These are phyloP conservation scores for Acrobasis repandana DNA, from an alignment of 2,888 invertebrate genomes.

Conservation along the genomic window DNA sequence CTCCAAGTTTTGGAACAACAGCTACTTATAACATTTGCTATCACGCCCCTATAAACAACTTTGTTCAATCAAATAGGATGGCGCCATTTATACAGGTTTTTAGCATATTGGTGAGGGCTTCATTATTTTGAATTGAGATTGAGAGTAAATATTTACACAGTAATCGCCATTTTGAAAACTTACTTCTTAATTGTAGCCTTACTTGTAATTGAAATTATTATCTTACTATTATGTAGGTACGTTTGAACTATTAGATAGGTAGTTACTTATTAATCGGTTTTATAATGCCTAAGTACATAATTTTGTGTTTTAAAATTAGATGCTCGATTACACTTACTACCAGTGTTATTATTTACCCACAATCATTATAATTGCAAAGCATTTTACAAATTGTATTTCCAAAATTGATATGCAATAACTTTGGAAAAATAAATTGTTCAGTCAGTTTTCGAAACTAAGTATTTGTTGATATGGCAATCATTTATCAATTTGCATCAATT, in stretches of 20 bases:
- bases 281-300: neutral
- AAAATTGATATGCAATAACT: constrained; percentile 23
- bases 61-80: no score
- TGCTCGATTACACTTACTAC: neutral
- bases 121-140: constrained; percentile 1
- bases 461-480: constrained; percentile 29
- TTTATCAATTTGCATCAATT: neutral
- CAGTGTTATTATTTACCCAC: constrained; percentile 13
- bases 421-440: constrained; percentile 21
- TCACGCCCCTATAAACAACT: no score
- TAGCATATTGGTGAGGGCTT: no score
- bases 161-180: neutral
- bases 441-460: constrained; percentile 23
- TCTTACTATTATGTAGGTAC: neutral
- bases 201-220: neutral
- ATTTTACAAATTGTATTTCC: constrained; percentile 3
- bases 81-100: no score
- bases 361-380: neutral
- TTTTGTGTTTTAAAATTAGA: neutral
- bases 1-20: no score
- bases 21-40: no score
- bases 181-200: neutral
- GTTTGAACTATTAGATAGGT: neutral
- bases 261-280: neutral
- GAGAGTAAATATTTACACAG: constrained; percentile 16